Percentiles rank a stretch among this genome's conserved stretches.
Conservation (phyloP, 92 coral and sea anemone species). For the Parazoanthus darwini region DNA sequence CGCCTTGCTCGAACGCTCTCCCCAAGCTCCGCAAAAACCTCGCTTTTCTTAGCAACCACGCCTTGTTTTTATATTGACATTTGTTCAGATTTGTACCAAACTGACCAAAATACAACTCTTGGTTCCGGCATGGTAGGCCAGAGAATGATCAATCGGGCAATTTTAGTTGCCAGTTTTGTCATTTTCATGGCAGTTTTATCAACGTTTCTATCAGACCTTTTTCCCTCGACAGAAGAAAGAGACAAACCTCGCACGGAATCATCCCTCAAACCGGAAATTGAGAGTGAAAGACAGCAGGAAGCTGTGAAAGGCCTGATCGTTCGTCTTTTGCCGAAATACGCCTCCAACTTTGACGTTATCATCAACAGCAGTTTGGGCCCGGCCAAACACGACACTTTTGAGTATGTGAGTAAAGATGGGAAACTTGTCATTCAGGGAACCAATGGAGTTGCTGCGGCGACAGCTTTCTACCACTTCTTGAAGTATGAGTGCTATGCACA, state of each 20-base stretch:
- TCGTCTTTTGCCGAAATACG: constrained; percentile 65
- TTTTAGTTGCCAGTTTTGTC: background rate
- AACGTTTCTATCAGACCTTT: background rate
- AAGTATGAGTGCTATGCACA: constrained; percentile 76
- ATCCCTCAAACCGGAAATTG: no score
- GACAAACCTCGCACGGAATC: background rate
- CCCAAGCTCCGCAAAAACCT: no score
- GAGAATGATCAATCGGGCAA: background rate
- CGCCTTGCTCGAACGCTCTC: no score
- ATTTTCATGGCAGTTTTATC: background rate
- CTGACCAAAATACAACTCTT: background rate
- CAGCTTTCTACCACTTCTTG: constrained; percentile 81
- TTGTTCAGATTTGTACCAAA: background rate
- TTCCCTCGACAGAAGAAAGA: background rate
- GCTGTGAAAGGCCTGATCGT: constrained; percentile 85
- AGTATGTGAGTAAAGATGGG: constrained; percentile 46
- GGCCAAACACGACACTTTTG: constrained; percentile 61
- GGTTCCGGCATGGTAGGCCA: background rate
- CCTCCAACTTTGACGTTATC: constrained; percentile 50
- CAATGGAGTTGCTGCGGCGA: constrained; percentile 83
- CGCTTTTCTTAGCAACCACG: constrained; percentile 1
- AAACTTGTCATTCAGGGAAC: constrained; percentile 70
- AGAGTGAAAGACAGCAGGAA: constrained; percentile 50
- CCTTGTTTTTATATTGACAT: background rate
- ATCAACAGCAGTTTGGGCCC: constrained; percentile 58